Base-by-base conservation (phyloP, 2,888 invertebrate species). In the Poecilus cupreus region DNA sequence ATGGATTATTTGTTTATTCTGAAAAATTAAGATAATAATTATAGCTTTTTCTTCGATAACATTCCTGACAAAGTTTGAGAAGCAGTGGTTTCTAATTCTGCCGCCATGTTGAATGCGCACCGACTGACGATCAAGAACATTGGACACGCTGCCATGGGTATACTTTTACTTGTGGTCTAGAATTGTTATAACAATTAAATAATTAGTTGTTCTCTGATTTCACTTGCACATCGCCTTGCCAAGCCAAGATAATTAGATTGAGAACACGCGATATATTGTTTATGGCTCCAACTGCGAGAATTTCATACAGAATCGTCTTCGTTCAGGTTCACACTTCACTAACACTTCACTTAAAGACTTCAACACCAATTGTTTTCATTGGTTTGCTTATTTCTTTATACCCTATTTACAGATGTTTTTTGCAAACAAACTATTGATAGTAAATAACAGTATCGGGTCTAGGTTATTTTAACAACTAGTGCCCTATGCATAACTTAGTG, bases 151-250 rank as follows among this genome's bases (percentile, higher is more conserved):
- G 39, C 37, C 57, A 76, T 76, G 76, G 24, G 39, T 57, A 76
- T 87, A 88, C 88, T 88, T 88, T 88, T 88, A 88, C 88, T 88
- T 86, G 87, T 86, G 87, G 86, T 88, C 87, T 87, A 76, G 87
- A 86, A 87, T 88, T 87, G 86, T 87, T 87, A 87, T 86, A 88
- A 87, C 87, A 88, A 88, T 88, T 87, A 88, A 88, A 88, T 88
- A 88, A 88, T 88, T 88, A 88, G 84, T 86, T 85, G 86, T 87
- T 87, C 85, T 85, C 84, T 85, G 87, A 88, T 88, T 88, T 88
- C 88, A 88, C 88, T 88, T 85, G 82, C 82, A 82, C 82, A 81
- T 83, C 84, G 85, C 86, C 83, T 84, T 76, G 57, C 57, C 64
- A 37, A 37, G 64, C 64, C 24, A 76, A 76, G 83, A 82, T 83